These are phyloP conservation scores for Gymnothorax javanicus DNA, from an alignment of 2,797 vertebrate genomes.

Conservation along the genomic window DNA sequence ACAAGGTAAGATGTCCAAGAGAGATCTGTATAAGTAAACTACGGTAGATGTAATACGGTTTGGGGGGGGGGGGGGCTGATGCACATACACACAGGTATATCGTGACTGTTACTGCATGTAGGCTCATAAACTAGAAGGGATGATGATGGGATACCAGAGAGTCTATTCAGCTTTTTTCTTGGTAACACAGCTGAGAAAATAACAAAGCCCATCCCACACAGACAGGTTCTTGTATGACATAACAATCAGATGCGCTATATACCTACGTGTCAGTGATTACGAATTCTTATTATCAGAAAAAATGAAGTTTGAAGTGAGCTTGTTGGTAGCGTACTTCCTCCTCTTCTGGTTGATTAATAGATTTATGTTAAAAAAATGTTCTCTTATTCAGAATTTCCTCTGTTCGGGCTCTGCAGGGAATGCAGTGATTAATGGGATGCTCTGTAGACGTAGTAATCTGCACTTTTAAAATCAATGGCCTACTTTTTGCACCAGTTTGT, in stretches of 20 bases:
- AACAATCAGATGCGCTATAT: background rate
- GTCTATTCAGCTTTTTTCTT: background rate
- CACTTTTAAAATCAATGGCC: slow-evolving; percentile 72
- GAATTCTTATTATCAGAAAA: background rate
- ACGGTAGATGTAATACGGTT: background rate
- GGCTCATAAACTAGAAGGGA: background rate
- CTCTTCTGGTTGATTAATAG: slow-evolving; percentile 71
- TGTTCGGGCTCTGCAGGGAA: slow-evolving; percentile 60
- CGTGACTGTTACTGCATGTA: background rate
- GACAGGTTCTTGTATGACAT: background rate
- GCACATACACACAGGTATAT: background rate
- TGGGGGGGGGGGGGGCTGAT: background rate
- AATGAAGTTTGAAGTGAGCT: slow-evolving; percentile 38
- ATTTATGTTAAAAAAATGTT: slow-evolving; percentile 69
- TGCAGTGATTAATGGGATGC: slow-evolving; percentile 70
- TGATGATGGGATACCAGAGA: background rate
- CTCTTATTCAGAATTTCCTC: slow-evolving; percentile 71
- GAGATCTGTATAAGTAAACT: background rate
- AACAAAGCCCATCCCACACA: background rate
- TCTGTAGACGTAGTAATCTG: slow-evolving; percentile 67
- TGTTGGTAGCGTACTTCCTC: slow-evolving; percentile 57
- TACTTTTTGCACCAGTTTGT: slow-evolving; percentile 72
- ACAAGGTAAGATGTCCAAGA: background rate
- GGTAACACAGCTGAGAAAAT: background rate
- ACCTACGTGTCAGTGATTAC: background rate